Conservation (phyloP, 2,113 vertebrate species). For the Hydrochoerus hydrochaeris region DNA sequence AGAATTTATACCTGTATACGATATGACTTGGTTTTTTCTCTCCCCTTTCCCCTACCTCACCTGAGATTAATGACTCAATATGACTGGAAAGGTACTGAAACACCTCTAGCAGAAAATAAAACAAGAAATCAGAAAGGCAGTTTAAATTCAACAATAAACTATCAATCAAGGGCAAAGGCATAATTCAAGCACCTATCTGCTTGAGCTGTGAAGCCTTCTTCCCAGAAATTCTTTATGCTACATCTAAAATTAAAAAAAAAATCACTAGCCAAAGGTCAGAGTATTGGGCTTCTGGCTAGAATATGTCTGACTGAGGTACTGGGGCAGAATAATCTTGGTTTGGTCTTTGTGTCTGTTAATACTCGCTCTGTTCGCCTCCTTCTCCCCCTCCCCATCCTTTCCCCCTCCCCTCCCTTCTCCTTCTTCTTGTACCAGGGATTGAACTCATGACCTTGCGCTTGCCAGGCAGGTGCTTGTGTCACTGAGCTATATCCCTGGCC, state of each 20-base stretch:
- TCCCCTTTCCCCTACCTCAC: neutral
- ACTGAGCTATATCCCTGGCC: too few relatives aligned
- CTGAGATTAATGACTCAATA: neutral
- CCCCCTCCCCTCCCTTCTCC: too few relatives aligned
- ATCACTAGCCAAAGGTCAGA: neutral
- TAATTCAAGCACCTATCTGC: neutral
- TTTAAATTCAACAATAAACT: neutral
- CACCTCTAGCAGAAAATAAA: neutral
- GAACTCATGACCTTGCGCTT: too few relatives aligned
- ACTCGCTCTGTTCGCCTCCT: too few relatives aligned
- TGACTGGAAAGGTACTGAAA: neutral
- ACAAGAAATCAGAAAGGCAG: neutral
- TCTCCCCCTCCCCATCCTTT: too few relatives aligned
- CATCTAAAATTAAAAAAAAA: neutral
- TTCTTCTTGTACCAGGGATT: too few relatives aligned
- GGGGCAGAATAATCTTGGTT: neutral
- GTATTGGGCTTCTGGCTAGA: neutral
- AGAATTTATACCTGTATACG: too few relatives aligned
- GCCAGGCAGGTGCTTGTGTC: too few relatives aligned
- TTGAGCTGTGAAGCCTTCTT: constrained; percentile 4
- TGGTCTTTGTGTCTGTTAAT: neutral
- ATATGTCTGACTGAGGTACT: neutral
- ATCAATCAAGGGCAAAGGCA: neutral
- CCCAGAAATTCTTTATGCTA: constrained; percentile 3
- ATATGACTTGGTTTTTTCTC: too few relatives aligned